Percentiles rank a stretch among this genome's conserved stretches.
phyloP scores from a whole-genome alignment of 2,113 vertebrate species.

The Miniopterus natalensis region DNA sequence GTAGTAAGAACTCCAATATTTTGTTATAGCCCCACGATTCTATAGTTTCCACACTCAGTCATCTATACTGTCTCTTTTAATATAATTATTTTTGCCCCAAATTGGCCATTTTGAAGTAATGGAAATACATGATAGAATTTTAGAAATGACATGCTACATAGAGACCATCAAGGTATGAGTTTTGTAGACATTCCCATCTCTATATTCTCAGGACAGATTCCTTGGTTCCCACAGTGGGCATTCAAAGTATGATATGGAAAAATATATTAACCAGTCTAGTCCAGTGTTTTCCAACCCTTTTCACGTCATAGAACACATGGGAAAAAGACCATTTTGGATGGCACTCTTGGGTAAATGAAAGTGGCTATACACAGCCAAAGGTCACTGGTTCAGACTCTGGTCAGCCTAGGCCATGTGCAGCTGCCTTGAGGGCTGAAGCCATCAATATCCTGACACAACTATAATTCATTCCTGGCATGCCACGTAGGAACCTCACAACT shows the following conservation, averaged over 20 bases:
- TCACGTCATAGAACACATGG: neutral
- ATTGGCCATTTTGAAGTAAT: neutral
- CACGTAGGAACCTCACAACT: neutral
- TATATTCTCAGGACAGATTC: neutral
- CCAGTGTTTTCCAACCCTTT: neutral
- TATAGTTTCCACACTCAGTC: neutral
- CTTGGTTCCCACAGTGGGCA: neutral
- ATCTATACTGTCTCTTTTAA: neutral
- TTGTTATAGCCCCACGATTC: neutral
- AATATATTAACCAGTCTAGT: neutral
- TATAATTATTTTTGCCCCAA: neutral
- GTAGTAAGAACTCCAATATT: neutral
- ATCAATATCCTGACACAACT: neutral
- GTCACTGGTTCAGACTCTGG: neutral
- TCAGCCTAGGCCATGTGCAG: neutral
- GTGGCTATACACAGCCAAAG: neutral
- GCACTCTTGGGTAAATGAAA: neutral
- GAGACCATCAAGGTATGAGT: fast-evolving
- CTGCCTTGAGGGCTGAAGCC: neutral
- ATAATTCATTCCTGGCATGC: neutral
- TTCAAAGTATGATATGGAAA: neutral
- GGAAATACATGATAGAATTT: slow-evolving; percentile 37
- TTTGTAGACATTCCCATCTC: neutral
- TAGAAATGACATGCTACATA: neutral
- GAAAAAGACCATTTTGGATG: neutral